Evolutionary conservation across 2,113 vertebrate species (phyloP).

Genomic region (Callocephalon fimbriatum): DNA sequence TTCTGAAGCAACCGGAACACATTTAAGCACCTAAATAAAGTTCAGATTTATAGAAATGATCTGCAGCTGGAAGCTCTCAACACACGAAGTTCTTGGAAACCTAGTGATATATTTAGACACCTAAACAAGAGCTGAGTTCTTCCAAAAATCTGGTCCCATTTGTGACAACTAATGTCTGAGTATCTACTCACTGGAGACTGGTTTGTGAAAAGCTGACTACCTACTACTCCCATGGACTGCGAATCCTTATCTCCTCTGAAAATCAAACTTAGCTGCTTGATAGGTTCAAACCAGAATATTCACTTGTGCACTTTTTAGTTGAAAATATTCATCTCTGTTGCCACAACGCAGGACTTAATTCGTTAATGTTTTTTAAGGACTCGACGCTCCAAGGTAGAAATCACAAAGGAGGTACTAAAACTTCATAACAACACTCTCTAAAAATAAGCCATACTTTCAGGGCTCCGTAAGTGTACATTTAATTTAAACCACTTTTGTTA

Average conservation of each 20-base stretch:
- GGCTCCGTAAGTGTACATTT: background rate
- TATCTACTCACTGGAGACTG: background rate
- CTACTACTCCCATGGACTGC: background rate
- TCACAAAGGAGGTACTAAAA: background rate
- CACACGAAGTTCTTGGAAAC: background rate
- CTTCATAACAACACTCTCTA: background rate
- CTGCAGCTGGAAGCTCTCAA: slow-evolving; percentile 37
- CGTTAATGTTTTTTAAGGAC: background rate
- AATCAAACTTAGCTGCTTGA: background rate
- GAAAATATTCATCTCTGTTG: background rate
- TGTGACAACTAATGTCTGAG: background rate
- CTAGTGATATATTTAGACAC: background rate
- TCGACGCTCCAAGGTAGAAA: background rate
- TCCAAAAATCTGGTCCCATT: background rate
- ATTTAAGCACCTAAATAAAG: slow-evolving; percentile 1
- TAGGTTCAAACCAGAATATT: background rate
- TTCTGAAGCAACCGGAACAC: background rate
- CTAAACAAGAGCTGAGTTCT: background rate
- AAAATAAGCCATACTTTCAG: background rate
- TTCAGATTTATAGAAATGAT: slow-evolving; percentile 25
- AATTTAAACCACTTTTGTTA: background rate
- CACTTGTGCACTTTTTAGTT: background rate
- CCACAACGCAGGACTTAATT: background rate
- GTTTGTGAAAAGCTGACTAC: background rate
- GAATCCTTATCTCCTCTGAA: background rate